Evolutionary conservation across 2,113 vertebrate genomes (phyloP), one percentile per base, ranked within the genome.

Genomic region (Ailuropoda melanoleuca): DNA sequence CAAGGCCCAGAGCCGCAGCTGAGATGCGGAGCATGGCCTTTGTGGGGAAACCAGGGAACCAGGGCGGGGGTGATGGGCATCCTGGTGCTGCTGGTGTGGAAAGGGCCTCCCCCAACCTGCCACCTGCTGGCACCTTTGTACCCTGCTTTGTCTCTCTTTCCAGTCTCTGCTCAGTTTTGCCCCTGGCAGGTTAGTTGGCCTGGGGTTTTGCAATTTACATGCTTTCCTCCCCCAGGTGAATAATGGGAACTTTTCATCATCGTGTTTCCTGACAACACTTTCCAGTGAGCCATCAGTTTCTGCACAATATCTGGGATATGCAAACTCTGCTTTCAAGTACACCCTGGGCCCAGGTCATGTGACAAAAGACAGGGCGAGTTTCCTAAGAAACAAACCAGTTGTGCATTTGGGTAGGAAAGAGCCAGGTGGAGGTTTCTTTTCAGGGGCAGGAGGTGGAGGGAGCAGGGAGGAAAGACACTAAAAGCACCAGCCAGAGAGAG

Each of bases 1-100:
- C 3, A 2, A 34, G 26, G 23, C 77, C 4, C 0, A 1, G 39
- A 62, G 31, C 46, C 10, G 4, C 34, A 13, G 87, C 39, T 0
- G 48, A 19, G 31, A 37, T 11, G 83, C 53, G 26, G 19, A 66
- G 43, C 31, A 2, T 10, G 19, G 24, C 5, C 4, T 48, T 48
- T 48, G 23, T 75, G 17, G 72, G 39, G 72, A 14, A 15, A 8
- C 39, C 39, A n/a, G 48, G 48, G 48, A 34, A 6, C 19, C 10
- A 2, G 31, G 23, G 34, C 31, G 9, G 6, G 8, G 34, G 50
- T 0, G 24, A 7, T 31, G 48, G 55, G 56, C 29, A 1, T 21
- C 43, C 53, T 6, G 6, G 60, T 11, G 48, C 58, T 39, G 18
- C 70, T 4, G 4, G 43, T 21, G 0, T 23, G 55, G 2, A 46